Percentiles rank a stretch among this genome's conserved stretches.
Evolutionary conservation across 2,113 vertebrate genomes (phyloP).

Genomic region (Rana temporaria): DNA sequence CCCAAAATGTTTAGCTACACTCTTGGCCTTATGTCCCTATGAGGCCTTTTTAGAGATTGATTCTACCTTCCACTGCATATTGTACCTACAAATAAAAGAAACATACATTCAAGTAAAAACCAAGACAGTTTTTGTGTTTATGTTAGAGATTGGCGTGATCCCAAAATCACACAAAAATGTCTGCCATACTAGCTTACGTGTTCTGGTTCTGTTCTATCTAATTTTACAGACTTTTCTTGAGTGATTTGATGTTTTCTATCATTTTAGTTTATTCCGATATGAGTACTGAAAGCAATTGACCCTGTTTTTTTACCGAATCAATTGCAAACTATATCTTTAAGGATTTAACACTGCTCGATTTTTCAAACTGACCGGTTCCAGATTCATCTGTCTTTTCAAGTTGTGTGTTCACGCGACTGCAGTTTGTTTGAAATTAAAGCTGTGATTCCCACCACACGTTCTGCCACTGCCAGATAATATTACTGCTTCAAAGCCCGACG

Average conservation of each 20-base stretch:
- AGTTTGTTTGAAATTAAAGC: slow-evolving; percentile 64
- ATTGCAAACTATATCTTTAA: not conserved
- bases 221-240: not conserved
- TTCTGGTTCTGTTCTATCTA: not conserved
- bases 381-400: slow-evolving; percentile 24
- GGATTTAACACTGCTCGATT: slow-evolving; percentile 2
- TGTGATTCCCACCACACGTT: slow-evolving; percentile 68
- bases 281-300: not conserved
- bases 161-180: too few species aligned
- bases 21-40: too few species aligned
- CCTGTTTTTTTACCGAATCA: not conserved
- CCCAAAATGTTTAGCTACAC: too few species aligned
- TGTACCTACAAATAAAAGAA: too few species aligned
- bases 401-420: slow-evolving; percentile 49
- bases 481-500: slow-evolving; percentile 73
- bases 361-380: slow-evolving; percentile 23
- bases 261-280: not conserved
- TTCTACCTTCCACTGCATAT: too few species aligned
- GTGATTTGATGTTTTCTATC: not conserved
- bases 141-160: too few species aligned
- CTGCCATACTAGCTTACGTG: not conserved
- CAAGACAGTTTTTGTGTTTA: too few species aligned
- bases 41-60: too few species aligned
- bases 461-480: slow-evolving; percentile 65
- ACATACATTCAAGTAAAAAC: too few species aligned